phyloP scores from a whole-genome alignment of 2,797 vertebrate species.

The Danio jaintianensis region DNA sequence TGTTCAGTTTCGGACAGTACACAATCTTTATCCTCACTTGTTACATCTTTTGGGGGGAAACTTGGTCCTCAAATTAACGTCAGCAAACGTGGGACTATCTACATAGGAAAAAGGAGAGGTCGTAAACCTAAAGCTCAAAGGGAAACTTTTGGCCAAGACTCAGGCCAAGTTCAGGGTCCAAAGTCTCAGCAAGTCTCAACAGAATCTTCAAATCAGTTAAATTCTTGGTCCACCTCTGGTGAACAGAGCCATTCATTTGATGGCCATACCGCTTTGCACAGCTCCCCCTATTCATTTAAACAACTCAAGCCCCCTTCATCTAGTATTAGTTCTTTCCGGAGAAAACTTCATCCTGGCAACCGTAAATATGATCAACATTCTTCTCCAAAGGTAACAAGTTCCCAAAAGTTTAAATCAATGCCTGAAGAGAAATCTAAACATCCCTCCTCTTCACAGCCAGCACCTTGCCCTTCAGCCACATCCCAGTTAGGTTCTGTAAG shows the following conservation, averaged over 20 bases:
- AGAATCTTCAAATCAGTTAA: slow-evolving; percentile 35
- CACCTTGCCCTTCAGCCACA: slow-evolving; percentile 78
- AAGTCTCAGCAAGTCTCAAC: slow-evolving; percentile 37
- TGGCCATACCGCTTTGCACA: slow-evolving; percentile 33
- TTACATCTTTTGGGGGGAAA: slow-evolving; percentile 92
- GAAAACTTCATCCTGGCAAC: slow-evolving; percentile 10
- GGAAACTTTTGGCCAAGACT: slow-evolving; percentile 55
- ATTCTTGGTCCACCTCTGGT: slow-evolving; percentile 16
- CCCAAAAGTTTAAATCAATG: slow-evolving; percentile 73
- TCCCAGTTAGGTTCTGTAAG: slow-evolving; percentile 59
- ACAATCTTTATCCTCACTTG: slow-evolving; percentile 86
- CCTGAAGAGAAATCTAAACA: slow-evolving; percentile 45
- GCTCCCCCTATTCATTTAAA: slow-evolving; percentile 30
- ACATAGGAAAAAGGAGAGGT: slow-evolving; percentile 97
- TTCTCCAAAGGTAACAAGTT: slow-evolving; percentile 58
- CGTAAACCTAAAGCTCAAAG: slow-evolving; percentile 90
- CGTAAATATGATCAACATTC: slow-evolving; percentile 68
- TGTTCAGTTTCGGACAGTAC: slow-evolving; percentile 52
- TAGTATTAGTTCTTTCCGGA: slow-evolving; percentile 29
- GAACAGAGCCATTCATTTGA: slow-evolving; percentile 29
- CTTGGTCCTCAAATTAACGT: slow-evolving; percentile 97
- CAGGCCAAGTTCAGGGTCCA: slow-evolving; percentile 22
- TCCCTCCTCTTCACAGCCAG: slow-evolving; percentile 76
- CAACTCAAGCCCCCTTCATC: slow-evolving; percentile 24
- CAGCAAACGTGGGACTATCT: slow-evolving; percentile 98